phyloP scores from a whole-genome alignment of 2,113 vertebrate genomes.

The Prolemur simus region DNA sequence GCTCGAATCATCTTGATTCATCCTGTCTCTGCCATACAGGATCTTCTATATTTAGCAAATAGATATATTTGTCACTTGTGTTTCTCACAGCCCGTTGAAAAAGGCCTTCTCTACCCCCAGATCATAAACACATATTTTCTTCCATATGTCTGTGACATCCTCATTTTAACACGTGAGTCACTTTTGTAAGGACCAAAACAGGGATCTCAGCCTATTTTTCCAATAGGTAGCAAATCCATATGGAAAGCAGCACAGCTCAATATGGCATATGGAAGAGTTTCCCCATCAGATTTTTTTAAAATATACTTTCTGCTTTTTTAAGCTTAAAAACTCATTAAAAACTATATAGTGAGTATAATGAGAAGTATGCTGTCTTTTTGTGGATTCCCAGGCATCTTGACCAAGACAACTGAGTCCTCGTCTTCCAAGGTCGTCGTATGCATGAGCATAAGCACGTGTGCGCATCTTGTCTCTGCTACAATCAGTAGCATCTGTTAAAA shows the following conservation, averaged over 20 bases:
- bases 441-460: rapidly evolving
- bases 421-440: neutral
- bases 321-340: neutral
- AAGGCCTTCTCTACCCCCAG: neutral
- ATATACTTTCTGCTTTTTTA: neutral
- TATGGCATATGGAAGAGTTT: neutral
- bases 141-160: neutral
- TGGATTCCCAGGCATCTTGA: neutral
- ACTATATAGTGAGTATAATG: neutral
- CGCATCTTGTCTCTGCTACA: neutral
- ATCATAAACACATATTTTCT: neutral
- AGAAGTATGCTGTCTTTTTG: neutral
- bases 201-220: neutral
- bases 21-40: neutral
- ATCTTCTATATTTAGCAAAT: neutral
- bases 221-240: neutral
- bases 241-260: neutral
- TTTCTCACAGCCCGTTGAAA: neutral
- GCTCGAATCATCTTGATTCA: neutral
- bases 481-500: neutral
- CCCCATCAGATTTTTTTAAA: neutral
- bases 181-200: neutral
- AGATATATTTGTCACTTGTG: neutral
- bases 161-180: neutral
- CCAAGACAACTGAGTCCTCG: neutral